These are phyloP conservation scores for Aeoliscus strigatus DNA, from an alignment of 2,797 vertebrate genomes.

Conservation along the genomic window DNA sequence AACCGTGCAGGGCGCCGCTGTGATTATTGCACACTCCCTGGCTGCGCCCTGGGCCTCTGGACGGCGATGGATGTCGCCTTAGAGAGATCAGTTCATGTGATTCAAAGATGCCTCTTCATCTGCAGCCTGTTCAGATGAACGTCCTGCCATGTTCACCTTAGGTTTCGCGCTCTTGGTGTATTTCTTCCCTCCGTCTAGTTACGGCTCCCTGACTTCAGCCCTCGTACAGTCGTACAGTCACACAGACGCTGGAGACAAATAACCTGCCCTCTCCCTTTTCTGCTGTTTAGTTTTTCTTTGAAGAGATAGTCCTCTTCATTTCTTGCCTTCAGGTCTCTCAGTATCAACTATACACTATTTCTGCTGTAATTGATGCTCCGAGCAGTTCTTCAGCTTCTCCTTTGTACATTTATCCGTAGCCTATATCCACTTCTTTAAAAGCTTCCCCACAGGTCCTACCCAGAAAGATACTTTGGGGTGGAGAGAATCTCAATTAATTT, in stretches of 20 bases:
- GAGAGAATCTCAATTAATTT: constrained; percentile 68
- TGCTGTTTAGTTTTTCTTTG: no score
- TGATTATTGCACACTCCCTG: constrained; percentile 49
- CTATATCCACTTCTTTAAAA: constrained; percentile 56
- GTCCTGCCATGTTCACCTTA: no score
- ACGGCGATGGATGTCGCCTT: constrained; percentile 53
- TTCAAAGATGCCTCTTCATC: constrained; percentile 49
- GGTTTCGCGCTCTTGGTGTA: no score
- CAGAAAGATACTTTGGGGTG: constrained; percentile 48
- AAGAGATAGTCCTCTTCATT: no score
- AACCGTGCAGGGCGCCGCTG: constrained; percentile 20
- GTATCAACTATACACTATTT: no score
- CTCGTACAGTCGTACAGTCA: no score
- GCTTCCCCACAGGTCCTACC: constrained; percentile 36
- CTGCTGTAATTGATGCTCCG: constrained; percentile 18
- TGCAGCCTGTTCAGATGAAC: no score
- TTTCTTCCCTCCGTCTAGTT: no score
- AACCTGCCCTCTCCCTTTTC: no score
- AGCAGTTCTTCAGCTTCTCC: constrained; percentile 15
- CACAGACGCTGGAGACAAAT: no score
- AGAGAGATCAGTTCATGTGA: constrained; percentile 57
- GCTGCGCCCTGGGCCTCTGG: constrained; percentile 57
- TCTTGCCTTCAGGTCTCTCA: no score
- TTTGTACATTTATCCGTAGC: constrained; percentile 15
- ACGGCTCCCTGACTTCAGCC: no score